Conservation (phyloP, 2,888 invertebrate genomes). For the Drosophila aldrichi region DNA sequence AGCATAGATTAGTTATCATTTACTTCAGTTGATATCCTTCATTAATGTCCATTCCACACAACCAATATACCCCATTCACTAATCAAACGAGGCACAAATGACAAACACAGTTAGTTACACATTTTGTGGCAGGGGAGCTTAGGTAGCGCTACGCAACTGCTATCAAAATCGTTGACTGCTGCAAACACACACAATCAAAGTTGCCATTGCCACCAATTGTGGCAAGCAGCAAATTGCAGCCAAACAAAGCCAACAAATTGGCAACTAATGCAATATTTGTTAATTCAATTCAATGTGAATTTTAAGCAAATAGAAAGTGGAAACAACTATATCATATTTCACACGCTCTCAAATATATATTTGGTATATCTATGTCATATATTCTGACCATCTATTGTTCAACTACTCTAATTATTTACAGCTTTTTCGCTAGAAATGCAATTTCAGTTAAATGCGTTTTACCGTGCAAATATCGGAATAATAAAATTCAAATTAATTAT, state of each 20-base stretch:
- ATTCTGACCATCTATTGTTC: background rate
- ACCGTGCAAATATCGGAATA: background rate
- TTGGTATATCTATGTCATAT: background rate
- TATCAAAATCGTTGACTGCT: constrained; percentile 6
- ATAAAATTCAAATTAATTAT: constrained; percentile 9
- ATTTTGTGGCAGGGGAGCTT: constrained; percentile 12
- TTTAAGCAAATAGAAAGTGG: background rate
- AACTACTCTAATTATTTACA: background rate
- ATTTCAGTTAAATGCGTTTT: background rate
- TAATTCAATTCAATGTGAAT: background rate
- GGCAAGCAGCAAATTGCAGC: constrained; percentile 6
- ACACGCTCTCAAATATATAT: background rate
- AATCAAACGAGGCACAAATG: background rate
- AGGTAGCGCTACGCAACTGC: constrained; percentile 5
- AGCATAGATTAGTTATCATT: background rate
- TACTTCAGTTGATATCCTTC: background rate
- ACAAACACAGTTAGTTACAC: constrained; percentile 16
- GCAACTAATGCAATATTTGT: constrained; percentile 11
- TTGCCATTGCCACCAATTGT: constrained; percentile 7
- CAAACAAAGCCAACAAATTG: constrained; percentile 1
- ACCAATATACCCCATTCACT: background rate
- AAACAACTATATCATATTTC: background rate
- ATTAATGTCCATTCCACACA: background rate
- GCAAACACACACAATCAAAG: constrained; percentile 2
- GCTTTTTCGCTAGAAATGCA: constrained; percentile 1